Base-by-base conservation (phyloP, 2,888 invertebrate species). In the Laspeyria flexula region DNA sequence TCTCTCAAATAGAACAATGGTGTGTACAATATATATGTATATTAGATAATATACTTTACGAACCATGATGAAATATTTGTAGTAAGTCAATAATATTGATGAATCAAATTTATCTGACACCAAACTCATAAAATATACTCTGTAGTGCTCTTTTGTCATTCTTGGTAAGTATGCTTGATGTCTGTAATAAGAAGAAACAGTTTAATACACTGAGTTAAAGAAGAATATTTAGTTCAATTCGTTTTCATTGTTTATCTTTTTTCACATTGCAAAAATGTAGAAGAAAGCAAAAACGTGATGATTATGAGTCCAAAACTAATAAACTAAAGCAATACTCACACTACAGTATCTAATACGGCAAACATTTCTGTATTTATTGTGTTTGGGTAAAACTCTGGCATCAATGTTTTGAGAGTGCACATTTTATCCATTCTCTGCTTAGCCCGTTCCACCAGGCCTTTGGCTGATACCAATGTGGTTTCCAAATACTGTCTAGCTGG, bases 391-490 rank as follows among this genome's bases (percentile, higher is more conserved):
- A 77, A 79, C 1, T 78, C 64, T 0, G 88, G 83, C 58, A 83
- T 52, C 21, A 85, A 16, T 0, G 82, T 83, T 46, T 77, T 81
- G 41, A 81, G 66, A 0, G 86, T 86, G 27, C 83, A 85, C 0
- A 81, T 54, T 41, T 72, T 85, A 21, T 88, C 87, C 0, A 87
- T 41, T 29, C 77, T 73, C 2, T 43, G 48, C 33, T 88, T 88
- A 0, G 86, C 78, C 39, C 75, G 64, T 40, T 88, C 88, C 0
- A 85, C 35, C 0, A 78, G 73, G 0, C 88, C 88, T 52, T 88
- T 88, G 1, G 70, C 59, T 0, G 55, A 53, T 13, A 85, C 57
- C 0, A 88, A 50, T 0, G 75, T 74, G 0, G 73, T 65, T 56
- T 88, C 88, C 6, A 86, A 55, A 43, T 81, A 85, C 3, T 58